A percentile compares a stretch with the other conserved stretches of the same genome.
Conservation (phyloP, 2,888 invertebrate genomes). For the Chironomus tentans region DNA sequence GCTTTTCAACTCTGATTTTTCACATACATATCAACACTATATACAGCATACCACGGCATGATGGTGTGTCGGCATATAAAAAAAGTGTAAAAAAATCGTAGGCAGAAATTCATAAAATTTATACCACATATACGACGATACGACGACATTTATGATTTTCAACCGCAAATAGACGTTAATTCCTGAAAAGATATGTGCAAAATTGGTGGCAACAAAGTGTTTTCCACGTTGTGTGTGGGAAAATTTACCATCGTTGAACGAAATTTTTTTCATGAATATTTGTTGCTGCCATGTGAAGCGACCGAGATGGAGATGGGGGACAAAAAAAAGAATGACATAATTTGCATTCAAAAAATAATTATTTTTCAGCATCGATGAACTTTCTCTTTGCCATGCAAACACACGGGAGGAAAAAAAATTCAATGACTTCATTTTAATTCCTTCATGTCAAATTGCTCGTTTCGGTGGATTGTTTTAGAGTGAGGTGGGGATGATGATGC, state of each 20-base stretch:
- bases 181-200: slow-evolving; percentile 18
- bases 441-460: background rate
- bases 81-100: background rate
- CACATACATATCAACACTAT: too few species aligned
- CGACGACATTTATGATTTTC: slow-evolving; percentile 21
- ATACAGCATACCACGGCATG: background rate
- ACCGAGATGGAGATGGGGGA: too few species aligned
- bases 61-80: background rate
- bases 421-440: background rate
- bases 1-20: background rate
- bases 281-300: background rate
- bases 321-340: background rate
- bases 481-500: too few species aligned
- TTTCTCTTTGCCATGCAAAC: background rate
- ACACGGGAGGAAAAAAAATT: background rate
- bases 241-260: too few species aligned
- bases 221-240: background rate
- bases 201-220: background rate
- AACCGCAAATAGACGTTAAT: slow-evolving; percentile 24
- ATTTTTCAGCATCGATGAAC: slow-evolving; percentile 5
- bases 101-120: too few species aligned
- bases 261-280: background rate
- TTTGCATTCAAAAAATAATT: background rate
- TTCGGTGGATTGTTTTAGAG: too few species aligned
- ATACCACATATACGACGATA: background rate